Conservation (phyloP, 2,797 vertebrate species). For the Tapera naevia region DNA sequence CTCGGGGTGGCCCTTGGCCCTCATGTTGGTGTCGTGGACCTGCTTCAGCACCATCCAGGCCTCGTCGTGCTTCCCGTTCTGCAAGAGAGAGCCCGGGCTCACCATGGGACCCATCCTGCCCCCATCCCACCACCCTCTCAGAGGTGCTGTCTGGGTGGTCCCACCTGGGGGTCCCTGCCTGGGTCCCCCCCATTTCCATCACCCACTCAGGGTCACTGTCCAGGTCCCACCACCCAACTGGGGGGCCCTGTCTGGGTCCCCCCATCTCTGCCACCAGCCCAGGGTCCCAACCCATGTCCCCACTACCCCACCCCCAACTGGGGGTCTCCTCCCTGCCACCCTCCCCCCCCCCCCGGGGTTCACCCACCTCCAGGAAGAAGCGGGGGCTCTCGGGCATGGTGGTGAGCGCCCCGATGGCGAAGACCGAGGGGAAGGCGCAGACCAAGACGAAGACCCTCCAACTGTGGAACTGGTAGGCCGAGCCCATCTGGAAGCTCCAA, state of each 20-base stretch:
- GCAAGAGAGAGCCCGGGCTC: background rate
- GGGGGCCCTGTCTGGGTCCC: no score
- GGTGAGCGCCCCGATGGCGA: conserved; percentile 93
- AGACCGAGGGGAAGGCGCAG: conserved; percentile 93
- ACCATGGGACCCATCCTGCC: background rate
- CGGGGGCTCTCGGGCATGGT: conserved; percentile 97
- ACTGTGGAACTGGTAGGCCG: conserved; percentile 98
- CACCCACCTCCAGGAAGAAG: conserved; percentile 92
- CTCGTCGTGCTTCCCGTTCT: conserved; percentile 97
- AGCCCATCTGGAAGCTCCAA: conserved; percentile 99
- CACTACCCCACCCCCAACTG: background rate
- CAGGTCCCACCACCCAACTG: background rate
- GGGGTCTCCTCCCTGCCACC: background rate
- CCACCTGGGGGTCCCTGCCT: background rate
- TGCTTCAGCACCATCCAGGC: conserved; percentile 99
- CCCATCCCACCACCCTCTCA: no score
- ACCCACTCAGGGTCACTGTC: background rate
- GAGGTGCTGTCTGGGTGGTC: no score
- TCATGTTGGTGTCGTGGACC: conserved; percentile 98
- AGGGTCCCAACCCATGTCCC: background rate
- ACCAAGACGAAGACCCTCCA: conserved; percentile 97
- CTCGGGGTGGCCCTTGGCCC: conserved; percentile 94
- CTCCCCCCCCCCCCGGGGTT: no score
- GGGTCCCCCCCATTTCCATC: no score
- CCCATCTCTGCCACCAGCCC: background rate